Evolutionary conservation across 2,888 invertebrate species (phyloP).

Genomic region (Chorisops tibialis): DNA sequence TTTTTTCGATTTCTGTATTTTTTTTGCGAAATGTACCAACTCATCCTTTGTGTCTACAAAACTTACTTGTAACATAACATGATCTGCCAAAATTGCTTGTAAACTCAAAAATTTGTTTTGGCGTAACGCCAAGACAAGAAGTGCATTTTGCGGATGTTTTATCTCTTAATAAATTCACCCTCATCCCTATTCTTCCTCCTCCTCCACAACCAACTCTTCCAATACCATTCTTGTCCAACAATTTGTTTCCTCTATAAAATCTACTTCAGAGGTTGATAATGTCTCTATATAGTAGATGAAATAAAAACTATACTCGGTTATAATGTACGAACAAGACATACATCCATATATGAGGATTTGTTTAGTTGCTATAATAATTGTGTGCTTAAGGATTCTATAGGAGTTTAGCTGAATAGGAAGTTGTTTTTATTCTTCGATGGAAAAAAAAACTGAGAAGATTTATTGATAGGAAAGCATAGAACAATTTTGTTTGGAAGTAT

Average conservation of each 20-base stretch:
- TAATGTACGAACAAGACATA: no score
- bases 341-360: background rate
- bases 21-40: no score
- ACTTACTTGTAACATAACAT: background rate
- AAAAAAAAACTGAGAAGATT: background rate
- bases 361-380: slow-evolving; percentile 18
- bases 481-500: background rate
- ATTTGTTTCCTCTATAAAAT: slow-evolving; percentile 15
- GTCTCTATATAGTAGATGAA: background rate
- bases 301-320: background rate
- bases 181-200: no score
- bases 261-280: slow-evolving; percentile 6
- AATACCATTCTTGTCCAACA: no score
- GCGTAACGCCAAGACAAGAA: slow-evolving; percentile 28
- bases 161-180: slow-evolving; percentile 32
- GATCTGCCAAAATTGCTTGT: slow-evolving; percentile 29
- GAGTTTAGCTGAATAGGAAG: slow-evolving; percentile 6
- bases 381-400: slow-evolving; percentile 11
- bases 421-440: background rate
- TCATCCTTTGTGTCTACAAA: no score
- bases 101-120: slow-evolving; percentile 31
- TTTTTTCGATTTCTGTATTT: no score
- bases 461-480: slow-evolving; percentile 3
- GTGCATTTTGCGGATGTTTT: slow-evolving; percentile 34
- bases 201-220: no score